Percentiles rank a stretch among this genome's conserved stretches.
These are phyloP conservation scores for Oreohelix idahoensis DNA, from an alignment of 1,140 invertebrate genomes.

Conservation along the genomic window DNA sequence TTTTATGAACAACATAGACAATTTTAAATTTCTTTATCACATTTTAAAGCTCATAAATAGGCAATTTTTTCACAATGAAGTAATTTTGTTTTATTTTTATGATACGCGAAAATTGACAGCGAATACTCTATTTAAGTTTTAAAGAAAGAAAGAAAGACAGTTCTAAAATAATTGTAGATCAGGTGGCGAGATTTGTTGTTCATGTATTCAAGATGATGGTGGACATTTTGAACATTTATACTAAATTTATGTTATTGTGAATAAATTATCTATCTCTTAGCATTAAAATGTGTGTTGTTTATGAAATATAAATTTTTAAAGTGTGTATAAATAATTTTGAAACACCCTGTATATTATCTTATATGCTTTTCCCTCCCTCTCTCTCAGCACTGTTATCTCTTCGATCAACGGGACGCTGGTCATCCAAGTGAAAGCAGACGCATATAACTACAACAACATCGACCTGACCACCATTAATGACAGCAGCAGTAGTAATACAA, in stretches of 20 bases:
- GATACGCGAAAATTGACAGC: too few relatives aligned
- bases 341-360: not conserved
- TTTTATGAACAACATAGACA: too few relatives aligned
- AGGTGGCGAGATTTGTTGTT: too few relatives aligned
- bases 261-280: too few relatives aligned
- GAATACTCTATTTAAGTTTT: too few relatives aligned
- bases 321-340: not conserved
- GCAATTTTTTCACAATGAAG: too few relatives aligned
- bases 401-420: not conserved
- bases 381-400: not conserved
- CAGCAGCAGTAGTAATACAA: constrained; percentile 16
- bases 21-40: too few relatives aligned
- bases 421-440: not conserved
- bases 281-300: too few relatives aligned
- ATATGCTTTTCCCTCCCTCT: not conserved
- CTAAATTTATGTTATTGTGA: not conserved
- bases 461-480: not conserved
- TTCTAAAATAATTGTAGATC: too few relatives aligned
- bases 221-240: not conserved
- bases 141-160: too few relatives aligned
- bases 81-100: too few relatives aligned
- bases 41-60: too few relatives aligned
- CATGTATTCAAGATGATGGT: not conserved
- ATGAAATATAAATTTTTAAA: not conserved
- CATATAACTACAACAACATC: not conserved